Evolutionary conservation across 2,888 invertebrate genomes (phyloP).

Genomic region (Acanthoscelides obtectus): DNA sequence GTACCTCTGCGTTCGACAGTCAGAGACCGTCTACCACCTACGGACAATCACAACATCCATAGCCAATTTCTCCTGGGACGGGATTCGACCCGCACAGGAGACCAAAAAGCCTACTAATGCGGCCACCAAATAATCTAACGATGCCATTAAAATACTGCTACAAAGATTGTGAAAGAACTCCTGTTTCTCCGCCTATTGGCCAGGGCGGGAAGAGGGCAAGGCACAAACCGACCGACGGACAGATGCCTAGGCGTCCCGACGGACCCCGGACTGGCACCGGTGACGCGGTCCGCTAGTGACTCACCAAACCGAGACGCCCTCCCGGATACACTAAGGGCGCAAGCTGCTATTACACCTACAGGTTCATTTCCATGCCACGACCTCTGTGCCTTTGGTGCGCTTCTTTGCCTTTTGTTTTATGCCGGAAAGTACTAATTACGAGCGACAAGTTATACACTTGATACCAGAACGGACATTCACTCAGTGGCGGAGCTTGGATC

Average conservation of each 20-base stretch:
- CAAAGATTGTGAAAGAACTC: too few species aligned
- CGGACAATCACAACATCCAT: too few species aligned
- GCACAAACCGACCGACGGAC: background rate
- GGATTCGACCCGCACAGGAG: too few species aligned
- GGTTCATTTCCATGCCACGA: background rate
- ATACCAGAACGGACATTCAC: background rate
- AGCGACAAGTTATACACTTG: background rate
- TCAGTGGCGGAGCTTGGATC: too few species aligned
- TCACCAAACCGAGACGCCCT: slow-evolving; percentile 25
- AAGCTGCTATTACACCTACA: background rate
- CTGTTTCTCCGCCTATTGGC: too few species aligned
- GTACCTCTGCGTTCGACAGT: too few species aligned
- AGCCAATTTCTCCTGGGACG: too few species aligned
- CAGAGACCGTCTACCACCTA: too few species aligned
- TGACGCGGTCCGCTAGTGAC: slow-evolving; percentile 23
- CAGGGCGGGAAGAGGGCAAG: background rate
- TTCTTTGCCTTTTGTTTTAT: background rate
- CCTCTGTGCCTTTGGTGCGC: background rate
- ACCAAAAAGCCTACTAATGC: too few species aligned
- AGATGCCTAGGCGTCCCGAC: background rate
- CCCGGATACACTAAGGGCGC: background rate
- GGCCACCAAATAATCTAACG: too few species aligned
- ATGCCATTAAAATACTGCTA: too few species aligned
- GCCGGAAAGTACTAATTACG: background rate
- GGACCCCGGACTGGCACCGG: background rate